Percentiles rank a stretch among this genome's conserved stretches.
phyloP scores from a whole-genome alignment of 2,113 vertebrate species.

The Aspiorhynchus laticeps region DNA sequence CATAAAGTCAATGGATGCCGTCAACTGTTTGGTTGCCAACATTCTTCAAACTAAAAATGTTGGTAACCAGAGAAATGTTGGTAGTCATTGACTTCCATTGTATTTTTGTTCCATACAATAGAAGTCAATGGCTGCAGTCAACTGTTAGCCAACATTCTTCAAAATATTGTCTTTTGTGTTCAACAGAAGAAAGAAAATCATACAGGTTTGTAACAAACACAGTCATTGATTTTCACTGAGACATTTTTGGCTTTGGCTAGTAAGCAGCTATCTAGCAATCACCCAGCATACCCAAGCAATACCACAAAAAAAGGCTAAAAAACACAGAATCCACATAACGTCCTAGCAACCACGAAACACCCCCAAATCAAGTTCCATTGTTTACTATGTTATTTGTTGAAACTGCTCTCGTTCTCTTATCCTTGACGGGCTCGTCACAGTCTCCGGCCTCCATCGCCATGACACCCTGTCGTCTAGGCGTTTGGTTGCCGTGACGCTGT shows the following conservation, averaged over 20 bases:
- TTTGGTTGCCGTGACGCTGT: not conserved
- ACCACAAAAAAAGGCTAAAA: not conserved
- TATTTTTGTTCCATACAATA: too few relatives aligned
- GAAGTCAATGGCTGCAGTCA: too few relatives aligned
- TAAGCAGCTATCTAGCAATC: not conserved
- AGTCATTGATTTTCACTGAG: too few relatives aligned
- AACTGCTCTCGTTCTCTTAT: not conserved
- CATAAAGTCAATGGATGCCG: too few relatives aligned
- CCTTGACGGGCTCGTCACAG: conserved; percentile 9
- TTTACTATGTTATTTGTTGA: not conserved
- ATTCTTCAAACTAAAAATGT: too few relatives aligned
- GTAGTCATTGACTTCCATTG: too few relatives aligned
- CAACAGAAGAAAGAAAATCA: too few relatives aligned
- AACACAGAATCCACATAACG: not conserved
- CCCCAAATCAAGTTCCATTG: not conserved
- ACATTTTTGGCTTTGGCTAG: not conserved
- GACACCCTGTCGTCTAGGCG: conserved; percentile 3
- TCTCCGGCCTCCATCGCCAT: not conserved
- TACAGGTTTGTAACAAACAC: too few relatives aligned
- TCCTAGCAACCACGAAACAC: not conserved
- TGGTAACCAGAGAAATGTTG: too few relatives aligned
- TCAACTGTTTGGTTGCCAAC: too few relatives aligned
- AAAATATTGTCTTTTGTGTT: too few relatives aligned
- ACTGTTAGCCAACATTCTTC: too few relatives aligned
- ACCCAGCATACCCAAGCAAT: not conserved